phyloP scores from a whole-genome alignment of 92 coral and sea anemone genomes.

The Epizoanthus stellaris region DNA sequence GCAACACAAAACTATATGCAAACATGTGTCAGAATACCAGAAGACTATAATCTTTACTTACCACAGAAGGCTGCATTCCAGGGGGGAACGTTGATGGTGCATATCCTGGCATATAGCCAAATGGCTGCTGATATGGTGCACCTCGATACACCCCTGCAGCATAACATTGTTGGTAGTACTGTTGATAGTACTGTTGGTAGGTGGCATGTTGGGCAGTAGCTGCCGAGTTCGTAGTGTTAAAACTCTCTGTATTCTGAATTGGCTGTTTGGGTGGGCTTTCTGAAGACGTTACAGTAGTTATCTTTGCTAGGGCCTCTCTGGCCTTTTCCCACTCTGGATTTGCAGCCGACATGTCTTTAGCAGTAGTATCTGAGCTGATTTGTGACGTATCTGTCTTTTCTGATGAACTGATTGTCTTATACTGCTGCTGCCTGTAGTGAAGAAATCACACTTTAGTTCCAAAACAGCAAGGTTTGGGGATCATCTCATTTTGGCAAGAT shows the following conservation, averaged over 20 bases:
- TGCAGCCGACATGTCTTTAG: constrained; percentile 60
- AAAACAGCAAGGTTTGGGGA: no score
- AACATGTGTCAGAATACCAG: no score
- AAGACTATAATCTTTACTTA: neutral
- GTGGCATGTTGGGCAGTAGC: constrained; percentile 37
- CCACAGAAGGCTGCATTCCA: constrained; percentile 8
- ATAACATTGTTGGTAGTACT: constrained; percentile 63
- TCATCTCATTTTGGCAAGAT: no score
- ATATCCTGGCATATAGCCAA: constrained; percentile 62
- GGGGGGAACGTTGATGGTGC: constrained; percentile 23
- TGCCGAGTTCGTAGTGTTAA: constrained; percentile 37
- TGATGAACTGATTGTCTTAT: constrained; percentile 49
- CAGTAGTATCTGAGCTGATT: constrained; percentile 51
- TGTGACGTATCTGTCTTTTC: constrained; percentile 53
- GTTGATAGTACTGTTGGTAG: constrained; percentile 79
- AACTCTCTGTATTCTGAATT: constrained; percentile 29
- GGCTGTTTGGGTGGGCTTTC: constrained; percentile 54
- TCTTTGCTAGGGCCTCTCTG: constrained; percentile 97
- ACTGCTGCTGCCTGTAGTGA: constrained; percentile 85
- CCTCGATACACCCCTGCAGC: constrained; percentile 39
- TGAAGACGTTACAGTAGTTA: constrained; percentile 57
- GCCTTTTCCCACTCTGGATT: constrained; percentile 99
- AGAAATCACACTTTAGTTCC: neutral
- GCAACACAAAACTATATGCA: no score
- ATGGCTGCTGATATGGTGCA: constrained; percentile 51